Evolutionary conservation across 2,888 invertebrate genomes (phyloP), one percentile per base, ranked within the genome.

Genomic region (Sphaerophoria taeniata): DNA sequence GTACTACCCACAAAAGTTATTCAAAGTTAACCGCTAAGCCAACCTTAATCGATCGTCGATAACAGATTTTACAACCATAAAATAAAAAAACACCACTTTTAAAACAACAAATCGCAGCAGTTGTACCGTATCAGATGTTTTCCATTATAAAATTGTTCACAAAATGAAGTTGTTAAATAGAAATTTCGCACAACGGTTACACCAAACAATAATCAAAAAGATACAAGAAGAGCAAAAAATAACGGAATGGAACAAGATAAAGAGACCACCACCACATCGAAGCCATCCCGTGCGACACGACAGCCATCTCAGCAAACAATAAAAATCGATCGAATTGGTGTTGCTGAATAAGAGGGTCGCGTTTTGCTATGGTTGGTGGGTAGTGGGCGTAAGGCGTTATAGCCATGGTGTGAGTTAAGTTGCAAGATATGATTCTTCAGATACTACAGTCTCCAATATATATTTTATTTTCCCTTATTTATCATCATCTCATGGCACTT

Each of bases 241-340:
- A n/a, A 34, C 24, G 24, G 2, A 24, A 24, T 2, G 24, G 2
- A 24, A 24, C 24, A 24, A 24, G 24, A 24, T 24, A 45, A 33
- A 0, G 7, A 55, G 34, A 36, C 11, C 3, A 58, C 39, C 24
- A 36, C 60, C 39, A 69, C 61, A 75, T 71, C 74, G 72, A 75
- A 49, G 24, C 67, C 72, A 72, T 61, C 67, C 73, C 61, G 45
- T 74, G 61, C 69, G 70, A 71, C 67, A 77, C 69, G 70, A 71
- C 67, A 77, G 61, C 53, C 55, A 61, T 73, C 79, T 74, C 60
- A 74, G 71, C 84, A 84, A 80, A 84, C 79, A 84, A 80, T 84
- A 80, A 84, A 84, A 84, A 84, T 84, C 84, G 84, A 84, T 84
- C 51, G 80, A 56, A 74, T 84, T 84, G 79, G 79, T 79, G 78